Percentiles rank a stretch among this genome's conserved stretches.
phyloP scores from a whole-genome alignment of 2,797 vertebrate genomes.

The Vespertilio murinus region DNA sequence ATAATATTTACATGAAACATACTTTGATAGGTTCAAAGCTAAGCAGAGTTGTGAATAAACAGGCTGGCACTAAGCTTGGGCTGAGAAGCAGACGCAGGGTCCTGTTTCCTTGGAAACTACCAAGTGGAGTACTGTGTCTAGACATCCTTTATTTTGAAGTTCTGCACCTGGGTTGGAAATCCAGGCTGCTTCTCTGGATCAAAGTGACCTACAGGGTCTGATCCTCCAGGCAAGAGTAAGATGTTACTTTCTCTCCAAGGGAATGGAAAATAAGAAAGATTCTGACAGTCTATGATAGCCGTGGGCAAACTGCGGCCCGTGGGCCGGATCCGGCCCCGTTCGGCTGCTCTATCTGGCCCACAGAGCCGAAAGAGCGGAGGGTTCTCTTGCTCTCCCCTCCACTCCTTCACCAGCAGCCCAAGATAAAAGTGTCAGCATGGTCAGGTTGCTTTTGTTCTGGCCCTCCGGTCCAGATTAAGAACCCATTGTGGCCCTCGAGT shows the following conservation, averaged over 20 bases:
- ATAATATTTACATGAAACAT: not conserved
- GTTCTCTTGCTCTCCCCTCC: too few species aligned
- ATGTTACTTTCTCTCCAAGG: not conserved
- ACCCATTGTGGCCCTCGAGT: too few species aligned
- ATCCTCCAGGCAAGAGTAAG: not conserved
- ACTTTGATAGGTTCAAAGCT: not conserved
- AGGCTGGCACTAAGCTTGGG: not conserved
- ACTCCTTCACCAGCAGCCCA: too few species aligned
- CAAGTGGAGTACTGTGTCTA: not conserved
- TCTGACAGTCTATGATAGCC: not conserved
- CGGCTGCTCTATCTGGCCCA: too few species aligned
- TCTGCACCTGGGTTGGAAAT: not conserved
- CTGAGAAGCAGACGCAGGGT: not conserved
- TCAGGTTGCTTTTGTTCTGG: too few species aligned
- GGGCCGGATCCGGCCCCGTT: too few species aligned
- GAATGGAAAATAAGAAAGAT: not conserved
- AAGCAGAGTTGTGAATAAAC: not conserved
- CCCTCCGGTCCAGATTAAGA: too few species aligned
- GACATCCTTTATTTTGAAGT: not conserved
- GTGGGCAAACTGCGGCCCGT: too few species aligned
- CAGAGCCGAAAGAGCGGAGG: too few species aligned
- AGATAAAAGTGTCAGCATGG: too few species aligned
- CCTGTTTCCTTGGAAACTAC: not conserved
- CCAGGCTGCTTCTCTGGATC: not conserved
- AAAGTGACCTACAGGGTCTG: not conserved